These are phyloP conservation scores for Hirundichthys speculiger DNA, from an alignment of 2,113 vertebrate species.

Conservation along the genomic window DNA sequence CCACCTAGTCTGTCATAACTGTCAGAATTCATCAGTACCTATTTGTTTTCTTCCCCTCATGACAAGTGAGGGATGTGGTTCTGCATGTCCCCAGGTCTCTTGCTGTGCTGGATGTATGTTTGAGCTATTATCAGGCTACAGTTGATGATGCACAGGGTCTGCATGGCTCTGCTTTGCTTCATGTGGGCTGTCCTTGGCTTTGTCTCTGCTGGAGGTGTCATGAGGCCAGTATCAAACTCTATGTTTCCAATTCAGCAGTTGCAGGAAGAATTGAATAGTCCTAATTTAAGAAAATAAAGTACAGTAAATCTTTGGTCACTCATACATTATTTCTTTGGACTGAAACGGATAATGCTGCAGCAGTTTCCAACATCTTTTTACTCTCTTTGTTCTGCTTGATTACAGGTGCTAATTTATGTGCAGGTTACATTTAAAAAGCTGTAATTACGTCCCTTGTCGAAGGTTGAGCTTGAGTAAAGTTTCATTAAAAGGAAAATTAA, in stretches of 20 bases:
- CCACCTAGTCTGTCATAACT: conserved; percentile 42
- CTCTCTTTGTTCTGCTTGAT: not conserved
- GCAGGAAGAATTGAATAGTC: not conserved
- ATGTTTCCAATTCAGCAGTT: conserved; percentile 21
- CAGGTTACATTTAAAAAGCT: not conserved
- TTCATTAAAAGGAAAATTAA: not conserved
- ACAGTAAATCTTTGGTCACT: too few relatives aligned
- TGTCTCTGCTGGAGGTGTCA: conserved; percentile 68
- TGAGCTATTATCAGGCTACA: conserved; percentile 55
- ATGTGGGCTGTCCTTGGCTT: conserved; percentile 43
- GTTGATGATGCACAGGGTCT: conserved; percentile 30
- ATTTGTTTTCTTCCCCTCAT: conserved; percentile 27
- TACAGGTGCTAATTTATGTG: conserved; percentile 10
- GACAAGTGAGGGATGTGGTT: conserved; percentile 39
- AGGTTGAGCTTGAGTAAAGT: too few relatives aligned
- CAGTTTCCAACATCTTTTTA: not conserved
- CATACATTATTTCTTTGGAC: too few relatives aligned
- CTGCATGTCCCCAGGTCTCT: conserved; percentile 52
- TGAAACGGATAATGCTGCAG: not conserved
- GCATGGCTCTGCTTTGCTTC: conserved; percentile 79
- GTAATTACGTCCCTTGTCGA: not conserved
- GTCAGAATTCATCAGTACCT: conserved; percentile 40
- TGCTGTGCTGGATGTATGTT: conserved; percentile 63
- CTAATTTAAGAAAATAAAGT: not conserved
- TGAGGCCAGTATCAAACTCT: conserved; percentile 45